These are phyloP conservation scores for Helogale parvula DNA, from an alignment of 2,113 vertebrate species.

Conservation along the genomic window DNA sequence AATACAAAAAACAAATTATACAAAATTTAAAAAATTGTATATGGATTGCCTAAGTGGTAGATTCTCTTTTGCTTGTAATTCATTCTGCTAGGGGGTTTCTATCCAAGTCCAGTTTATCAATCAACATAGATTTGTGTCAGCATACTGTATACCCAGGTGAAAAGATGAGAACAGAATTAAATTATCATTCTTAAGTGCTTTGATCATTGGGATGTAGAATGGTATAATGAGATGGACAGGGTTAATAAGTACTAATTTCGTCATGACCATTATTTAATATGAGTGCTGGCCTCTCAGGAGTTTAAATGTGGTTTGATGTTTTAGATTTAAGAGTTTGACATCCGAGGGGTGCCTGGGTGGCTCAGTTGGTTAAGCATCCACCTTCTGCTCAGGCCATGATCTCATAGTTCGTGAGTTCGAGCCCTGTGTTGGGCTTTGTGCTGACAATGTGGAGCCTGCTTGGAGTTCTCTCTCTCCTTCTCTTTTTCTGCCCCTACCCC, in stretches of 20 bases:
- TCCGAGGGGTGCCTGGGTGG: background rate
- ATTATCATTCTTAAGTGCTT: background rate
- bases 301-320: conserved; percentile 21
- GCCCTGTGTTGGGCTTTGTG: no score
- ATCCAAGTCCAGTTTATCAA: background rate
- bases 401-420: no score
- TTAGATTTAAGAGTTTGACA: conserved; percentile 25
- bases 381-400: no score
- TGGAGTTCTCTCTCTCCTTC: no score
- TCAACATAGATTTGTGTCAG: conserved; percentile 7
- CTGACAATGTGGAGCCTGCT: no score
- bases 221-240: background rate
- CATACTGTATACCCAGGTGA: background rate
- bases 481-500: no score
- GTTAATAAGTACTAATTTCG: conserved; percentile 10
- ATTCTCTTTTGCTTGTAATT: background rate
- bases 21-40: background rate
- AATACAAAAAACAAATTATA: background rate
- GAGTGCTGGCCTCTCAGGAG: background rate
- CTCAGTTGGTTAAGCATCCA: no score
- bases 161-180: background rate
- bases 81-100: background rate
- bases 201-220: background rate
- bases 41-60: background rate
- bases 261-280: background rate